These are phyloP conservation scores for Potorous gilbertii DNA, from an alignment of 2,797 vertebrate species.

Conservation along the genomic window DNA sequence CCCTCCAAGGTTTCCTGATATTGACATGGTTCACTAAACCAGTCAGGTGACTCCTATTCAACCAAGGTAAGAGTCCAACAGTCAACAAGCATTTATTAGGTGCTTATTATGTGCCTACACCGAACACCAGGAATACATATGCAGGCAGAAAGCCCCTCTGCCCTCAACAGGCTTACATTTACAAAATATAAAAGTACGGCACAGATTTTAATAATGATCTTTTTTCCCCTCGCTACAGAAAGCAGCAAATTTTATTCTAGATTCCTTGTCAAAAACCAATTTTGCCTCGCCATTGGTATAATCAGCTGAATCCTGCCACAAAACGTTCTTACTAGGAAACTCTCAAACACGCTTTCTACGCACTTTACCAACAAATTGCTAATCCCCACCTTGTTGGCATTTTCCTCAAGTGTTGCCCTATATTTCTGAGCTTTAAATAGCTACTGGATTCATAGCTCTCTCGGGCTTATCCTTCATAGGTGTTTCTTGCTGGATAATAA, in stretches of 20 bases:
- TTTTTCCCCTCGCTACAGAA: not conserved
- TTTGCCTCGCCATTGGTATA: conserved; percentile 6
- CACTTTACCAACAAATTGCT: not conserved
- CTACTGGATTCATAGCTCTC: not conserved
- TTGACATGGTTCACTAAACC: not conserved
- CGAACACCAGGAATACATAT: not conserved
- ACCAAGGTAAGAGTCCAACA: too few relatives aligned
- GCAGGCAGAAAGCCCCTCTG: not conserved
- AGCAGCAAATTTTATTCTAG: not conserved
- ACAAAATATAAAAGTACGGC: not conserved
- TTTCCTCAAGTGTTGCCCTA: not conserved
- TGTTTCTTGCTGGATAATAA: conserved; percentile 44
- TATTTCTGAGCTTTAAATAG: not conserved
- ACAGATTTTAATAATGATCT: not conserved
- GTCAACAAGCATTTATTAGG: not conserved
- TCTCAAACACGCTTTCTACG: not conserved
- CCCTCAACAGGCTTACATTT: not conserved
- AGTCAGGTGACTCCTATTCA: not conserved
- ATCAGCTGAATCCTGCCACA: not conserved
- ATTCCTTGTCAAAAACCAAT: conserved; percentile 29
- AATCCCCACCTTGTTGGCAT: not conserved
- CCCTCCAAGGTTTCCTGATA: not conserved
- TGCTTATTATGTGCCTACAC: not conserved
- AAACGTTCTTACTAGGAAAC: not conserved
- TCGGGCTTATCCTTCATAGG: not conserved